These are phyloP conservation scores for Pithys albifrons DNA, from an alignment of 2,113 vertebrate genomes.

Conservation along the genomic window DNA sequence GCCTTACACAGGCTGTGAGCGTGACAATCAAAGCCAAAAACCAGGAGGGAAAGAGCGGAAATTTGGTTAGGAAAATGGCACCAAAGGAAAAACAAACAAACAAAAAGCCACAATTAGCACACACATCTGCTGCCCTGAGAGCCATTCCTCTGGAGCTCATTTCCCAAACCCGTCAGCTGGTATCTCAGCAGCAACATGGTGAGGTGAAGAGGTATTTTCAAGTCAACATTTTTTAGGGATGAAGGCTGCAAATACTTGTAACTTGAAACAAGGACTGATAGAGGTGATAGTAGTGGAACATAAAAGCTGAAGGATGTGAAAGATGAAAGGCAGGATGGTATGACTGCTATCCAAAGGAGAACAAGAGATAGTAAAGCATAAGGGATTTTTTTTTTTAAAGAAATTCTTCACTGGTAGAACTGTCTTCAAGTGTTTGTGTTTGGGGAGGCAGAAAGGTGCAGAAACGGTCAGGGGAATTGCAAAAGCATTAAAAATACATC, in stretches of 20 bases:
- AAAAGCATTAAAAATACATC: not conserved
- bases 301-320: not conserved
- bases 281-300: not conserved
- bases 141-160: not conserved
- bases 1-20: rapidly evolving
- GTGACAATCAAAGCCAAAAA: not conserved
- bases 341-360: not conserved
- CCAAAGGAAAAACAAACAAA: not conserved
- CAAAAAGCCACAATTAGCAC: not conserved
- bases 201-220: not conserved
- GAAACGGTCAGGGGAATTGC: not conserved
- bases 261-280: not conserved
- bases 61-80: not conserved
- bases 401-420: not conserved
- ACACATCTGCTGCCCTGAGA: not conserved
- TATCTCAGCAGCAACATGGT: not conserved
- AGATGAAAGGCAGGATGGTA: not conserved
- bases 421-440: not conserved
- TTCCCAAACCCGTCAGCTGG: not conserved
- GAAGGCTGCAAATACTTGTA: not conserved
- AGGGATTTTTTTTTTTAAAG: not conserved
- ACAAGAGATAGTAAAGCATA: not conserved
- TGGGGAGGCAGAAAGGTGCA: not conserved
- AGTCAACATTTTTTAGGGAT: not conserved
- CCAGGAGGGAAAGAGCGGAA: not conserved